Evolutionary conservation across 2,113 vertebrate species (phyloP).

Genomic region (Hippolais icterina): DNA sequence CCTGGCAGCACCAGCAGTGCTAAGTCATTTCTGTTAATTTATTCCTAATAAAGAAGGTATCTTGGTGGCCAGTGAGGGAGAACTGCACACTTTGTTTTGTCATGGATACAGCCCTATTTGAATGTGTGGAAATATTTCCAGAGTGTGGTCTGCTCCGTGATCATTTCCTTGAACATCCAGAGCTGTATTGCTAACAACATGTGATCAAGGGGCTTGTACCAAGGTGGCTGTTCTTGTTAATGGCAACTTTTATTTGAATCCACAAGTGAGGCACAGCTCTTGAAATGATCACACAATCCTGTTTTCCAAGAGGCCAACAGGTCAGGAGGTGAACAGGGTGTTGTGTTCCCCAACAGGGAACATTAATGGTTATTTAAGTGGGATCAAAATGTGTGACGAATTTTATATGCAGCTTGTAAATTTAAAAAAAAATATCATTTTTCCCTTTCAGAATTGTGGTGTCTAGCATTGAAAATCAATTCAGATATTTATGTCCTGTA

Average conservation of each 20-base stretch:
- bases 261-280: not conserved
- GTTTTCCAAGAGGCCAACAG: not conserved
- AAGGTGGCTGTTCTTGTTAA: not conserved
- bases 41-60: not conserved
- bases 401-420: not conserved
- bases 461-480: slow-evolving; percentile 47
- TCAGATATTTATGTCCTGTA: slow-evolving; percentile 54
- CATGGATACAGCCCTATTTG: not conserved
- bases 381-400: not conserved
- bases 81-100: not conserved
- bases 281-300: not conserved
- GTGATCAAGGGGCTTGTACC: not conserved
- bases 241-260: not conserved
- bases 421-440: not conserved
- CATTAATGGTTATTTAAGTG: not conserved
- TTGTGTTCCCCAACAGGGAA: not conserved
- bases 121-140: not conserved
- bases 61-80: not conserved
- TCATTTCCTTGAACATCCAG: not conserved
- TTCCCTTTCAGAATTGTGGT: slow-evolving; percentile 15
- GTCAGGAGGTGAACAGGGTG: not conserved
- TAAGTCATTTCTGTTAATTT: not conserved
- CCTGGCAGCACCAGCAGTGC: not conserved
- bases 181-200: not conserved
- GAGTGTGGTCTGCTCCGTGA: not conserved